Evolutionary conservation across 2,113 vertebrate species (phyloP).

Genomic region (Fregata magnificens): DNA sequence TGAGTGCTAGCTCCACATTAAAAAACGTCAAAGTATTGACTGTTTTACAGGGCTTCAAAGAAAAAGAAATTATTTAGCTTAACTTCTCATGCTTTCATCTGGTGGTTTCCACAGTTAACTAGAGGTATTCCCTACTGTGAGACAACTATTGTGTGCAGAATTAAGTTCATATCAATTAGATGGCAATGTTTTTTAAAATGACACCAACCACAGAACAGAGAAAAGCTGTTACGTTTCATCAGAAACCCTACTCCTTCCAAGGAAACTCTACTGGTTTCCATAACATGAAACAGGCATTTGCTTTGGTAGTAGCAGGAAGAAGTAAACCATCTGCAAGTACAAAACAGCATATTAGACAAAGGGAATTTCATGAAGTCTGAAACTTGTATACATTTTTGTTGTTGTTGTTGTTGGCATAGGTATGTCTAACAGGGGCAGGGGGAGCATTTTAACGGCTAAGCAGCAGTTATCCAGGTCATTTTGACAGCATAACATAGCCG

Average conservation of each 20-base stretch:
- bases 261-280: background rate
- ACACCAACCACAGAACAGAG: background rate
- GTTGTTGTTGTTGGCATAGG: background rate
- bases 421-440: background rate
- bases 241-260: background rate
- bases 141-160: background rate
- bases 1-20: background rate
- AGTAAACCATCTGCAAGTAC: background rate
- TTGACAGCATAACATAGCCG: background rate
- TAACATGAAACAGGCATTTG: background rate
- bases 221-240: background rate
- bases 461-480: background rate
- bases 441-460: background rate
- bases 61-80: background rate
- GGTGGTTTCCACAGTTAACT: background rate
- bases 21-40: background rate
- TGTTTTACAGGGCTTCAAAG: background rate
- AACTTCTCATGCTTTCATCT: background rate
- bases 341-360: background rate
- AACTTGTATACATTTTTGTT: background rate
- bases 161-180: background rate
- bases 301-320: background rate
- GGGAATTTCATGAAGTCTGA: background rate
- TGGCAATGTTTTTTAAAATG: background rate
- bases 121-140: background rate